Base-by-base conservation (phyloP, 2,888 invertebrate genomes). In the Cheilosia pagana region DNA sequence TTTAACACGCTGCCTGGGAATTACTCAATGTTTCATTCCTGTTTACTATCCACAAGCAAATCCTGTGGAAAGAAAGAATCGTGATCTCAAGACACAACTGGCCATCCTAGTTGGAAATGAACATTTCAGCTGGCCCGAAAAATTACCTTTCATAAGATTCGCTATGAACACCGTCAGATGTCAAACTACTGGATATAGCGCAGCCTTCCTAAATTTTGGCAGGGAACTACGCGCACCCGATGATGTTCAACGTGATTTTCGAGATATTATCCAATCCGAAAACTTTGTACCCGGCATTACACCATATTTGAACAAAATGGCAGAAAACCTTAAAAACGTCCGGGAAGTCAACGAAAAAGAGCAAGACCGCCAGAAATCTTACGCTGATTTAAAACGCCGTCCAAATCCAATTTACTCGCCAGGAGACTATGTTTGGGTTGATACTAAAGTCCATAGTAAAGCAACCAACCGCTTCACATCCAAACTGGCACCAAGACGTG, bases 181-280 rank as follows among this genome's bases (percentile, higher is more conserved):
- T 43, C 81, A 87, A 52, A 81, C 87, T 12, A 91, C 91, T 3
- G 88, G 89, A 2, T 87, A 81, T 31, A 87, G 90, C 1, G 87
- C 91, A 3, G 90, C 91, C 0, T 90, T 87, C 43, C 53, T 91
- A 1, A 91, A 89, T 21, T 90, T 89, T 59, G 91, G 88, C 0
- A 72, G 91, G 62, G 90, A 92, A 77, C 53, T 91, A 0, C 78
- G 91, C n/a, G 89, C 89, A 0, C 62, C 88, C 0, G 88, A 88
- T 75, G 91, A 91, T 39, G 88, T 88, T 7, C 43, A 81, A 6
- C 83, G 87, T 45, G 89, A 90, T 68, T 53, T 89, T 5, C 76
- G 87, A 60, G 16, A 77, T 1, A 87, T 90, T n/a, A 60, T 89
- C 0, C 43, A 87, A 8, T 65, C 74, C 2, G 90, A 90, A 76